Evolutionary conservation across 2,113 vertebrate genomes (phyloP).

Genomic region (Callorhinus ursinus): DNA sequence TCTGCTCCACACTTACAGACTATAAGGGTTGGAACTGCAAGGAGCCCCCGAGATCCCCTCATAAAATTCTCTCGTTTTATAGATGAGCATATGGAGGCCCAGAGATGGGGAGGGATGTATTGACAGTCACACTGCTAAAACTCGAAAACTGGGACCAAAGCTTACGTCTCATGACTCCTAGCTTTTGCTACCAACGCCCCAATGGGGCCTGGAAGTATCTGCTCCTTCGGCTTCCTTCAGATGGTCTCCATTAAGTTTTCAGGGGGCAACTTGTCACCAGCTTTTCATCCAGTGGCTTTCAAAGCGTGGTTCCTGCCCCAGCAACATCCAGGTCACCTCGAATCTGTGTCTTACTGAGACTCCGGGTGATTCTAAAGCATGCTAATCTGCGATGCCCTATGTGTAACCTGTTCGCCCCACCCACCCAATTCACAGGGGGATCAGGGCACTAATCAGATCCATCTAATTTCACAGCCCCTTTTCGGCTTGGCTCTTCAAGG

Average conservation of each 20-base stretch:
- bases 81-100: background rate
- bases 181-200: background rate
- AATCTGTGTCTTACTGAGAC: slow-evolving; percentile 18
- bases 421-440: background rate
- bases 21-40: background rate
- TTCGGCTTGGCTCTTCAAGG: background rate
- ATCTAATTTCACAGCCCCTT: background rate
- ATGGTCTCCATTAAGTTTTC: background rate
- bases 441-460: background rate
- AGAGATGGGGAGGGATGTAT: background rate
- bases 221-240: background rate
- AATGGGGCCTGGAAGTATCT: background rate
- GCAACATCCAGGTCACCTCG: background rate
- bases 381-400: background rate
- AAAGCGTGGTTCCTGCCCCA: background rate
- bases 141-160: background rate
- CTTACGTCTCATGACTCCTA: background rate
- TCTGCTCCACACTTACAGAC: background rate
- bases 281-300: background rate
- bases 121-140: background rate
- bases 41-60: background rate
- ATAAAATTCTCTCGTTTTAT: background rate
- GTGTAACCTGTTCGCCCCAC: background rate
- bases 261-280: background rate
- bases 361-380: background rate